A percentile compares a stretch with the other conserved stretches of the same genome.
These are phyloP conservation scores for Perca fluviatilis DNA, from an alignment of 2,113 vertebrate genomes.

Conservation along the genomic window DNA sequence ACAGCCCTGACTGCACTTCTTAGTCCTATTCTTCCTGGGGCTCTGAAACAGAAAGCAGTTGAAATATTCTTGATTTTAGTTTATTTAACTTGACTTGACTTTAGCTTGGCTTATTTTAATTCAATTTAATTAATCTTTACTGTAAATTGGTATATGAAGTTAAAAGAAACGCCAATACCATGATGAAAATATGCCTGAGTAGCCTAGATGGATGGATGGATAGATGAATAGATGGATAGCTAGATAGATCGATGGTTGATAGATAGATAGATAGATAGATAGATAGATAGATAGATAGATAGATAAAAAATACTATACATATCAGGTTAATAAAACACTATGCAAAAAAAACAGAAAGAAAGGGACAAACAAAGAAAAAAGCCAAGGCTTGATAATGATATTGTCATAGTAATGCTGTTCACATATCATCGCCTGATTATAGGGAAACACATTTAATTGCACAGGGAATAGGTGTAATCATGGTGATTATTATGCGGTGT, in stretches of 20 bases:
- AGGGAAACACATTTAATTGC: constrained; percentile 59
- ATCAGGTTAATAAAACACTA: background rate
- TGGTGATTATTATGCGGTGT: constrained; percentile 53
- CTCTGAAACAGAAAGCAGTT: constrained; percentile 81
- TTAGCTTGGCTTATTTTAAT: background rate
- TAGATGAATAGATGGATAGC: background rate
- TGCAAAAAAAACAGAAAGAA: background rate
- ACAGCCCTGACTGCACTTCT: constrained; percentile 83
- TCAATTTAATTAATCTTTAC: background rate
- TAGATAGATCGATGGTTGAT: background rate
- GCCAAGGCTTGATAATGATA: constrained; percentile 3
- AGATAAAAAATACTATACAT: too few relatives aligned
- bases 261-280: background rate
- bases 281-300: background rate
- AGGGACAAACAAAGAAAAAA: background rate
- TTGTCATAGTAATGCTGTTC: constrained; percentile 45
- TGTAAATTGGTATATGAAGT: background rate
- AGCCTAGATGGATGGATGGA: background rate
- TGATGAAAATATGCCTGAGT: background rate
- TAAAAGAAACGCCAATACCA: background rate
- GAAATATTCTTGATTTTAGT: constrained; percentile 28
- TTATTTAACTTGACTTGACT: constrained; percentile 11
- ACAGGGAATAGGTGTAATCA: constrained; percentile 59
- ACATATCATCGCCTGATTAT: constrained; percentile 55
- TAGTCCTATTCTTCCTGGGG: constrained; percentile 83